Conservation (phyloP, 2,113 vertebrate species). For the Mobula hypostoma region DNA sequence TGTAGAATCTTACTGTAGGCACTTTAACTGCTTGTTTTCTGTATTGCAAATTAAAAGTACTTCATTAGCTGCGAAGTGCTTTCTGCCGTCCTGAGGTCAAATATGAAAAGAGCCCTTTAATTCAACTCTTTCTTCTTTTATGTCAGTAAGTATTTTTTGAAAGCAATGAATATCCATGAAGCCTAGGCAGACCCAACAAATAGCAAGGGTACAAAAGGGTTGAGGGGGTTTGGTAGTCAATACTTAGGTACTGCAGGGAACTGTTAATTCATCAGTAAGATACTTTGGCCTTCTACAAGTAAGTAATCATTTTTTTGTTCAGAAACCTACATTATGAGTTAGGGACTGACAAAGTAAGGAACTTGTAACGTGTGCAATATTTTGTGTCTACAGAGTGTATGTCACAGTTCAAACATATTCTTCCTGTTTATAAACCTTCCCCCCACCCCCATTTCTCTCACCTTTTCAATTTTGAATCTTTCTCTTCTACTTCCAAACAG, state of each 20-base stretch:
- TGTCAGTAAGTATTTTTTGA: not conserved
- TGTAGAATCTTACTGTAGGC: not conserved
- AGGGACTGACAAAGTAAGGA: no score
- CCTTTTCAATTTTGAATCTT: no score
- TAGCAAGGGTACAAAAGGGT: not conserved
- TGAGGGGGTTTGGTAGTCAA: not conserved
- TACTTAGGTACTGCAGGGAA: not conserved
- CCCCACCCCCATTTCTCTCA: no score
- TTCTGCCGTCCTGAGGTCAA: not conserved
- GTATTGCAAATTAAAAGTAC: not conserved
- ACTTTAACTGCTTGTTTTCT: not conserved
- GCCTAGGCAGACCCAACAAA: not conserved
- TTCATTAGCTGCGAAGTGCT: not conserved
- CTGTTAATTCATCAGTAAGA: no score
- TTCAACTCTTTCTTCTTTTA: not conserved
- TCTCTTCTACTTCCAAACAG: no score
- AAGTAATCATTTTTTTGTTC: not conserved
- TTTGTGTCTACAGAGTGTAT: no score
- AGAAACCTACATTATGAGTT: not conserved
- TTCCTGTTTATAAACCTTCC: no score
- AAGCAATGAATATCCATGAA: not conserved
- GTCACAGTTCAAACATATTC: no score
- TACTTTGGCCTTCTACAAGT: not conserved
- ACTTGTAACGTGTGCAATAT: no score
- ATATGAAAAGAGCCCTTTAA: not conserved